Evolutionary conservation across 2,797 vertebrate genomes (phyloP), one percentile per base, ranked within the genome.

Genomic region (Hirundo rustica): DNA sequence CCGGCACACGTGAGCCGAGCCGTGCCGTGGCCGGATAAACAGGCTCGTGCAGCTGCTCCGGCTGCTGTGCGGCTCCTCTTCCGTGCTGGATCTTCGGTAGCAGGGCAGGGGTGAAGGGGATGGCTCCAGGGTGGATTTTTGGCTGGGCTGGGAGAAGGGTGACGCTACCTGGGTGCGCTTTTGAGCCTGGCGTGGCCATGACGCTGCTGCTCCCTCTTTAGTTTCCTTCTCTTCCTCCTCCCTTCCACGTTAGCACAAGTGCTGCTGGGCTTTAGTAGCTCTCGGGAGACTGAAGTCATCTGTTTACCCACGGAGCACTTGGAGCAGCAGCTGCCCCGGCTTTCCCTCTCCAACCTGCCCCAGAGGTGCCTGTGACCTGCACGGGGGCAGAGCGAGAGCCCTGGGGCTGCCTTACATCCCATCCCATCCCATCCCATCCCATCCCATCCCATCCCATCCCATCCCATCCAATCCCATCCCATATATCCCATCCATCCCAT

Each of bases 271-370:
- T 92, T 77, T 61, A 57, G 87, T n/a, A 71, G 88, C 73, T 92
- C 93, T 86, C 8, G 0, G 86, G 91, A 89, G 94, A 2, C 89
- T 95, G 87, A 94, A 95, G 91, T 94, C 83, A 95, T 95, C 85
- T 95, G 89, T 94, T 94, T 92, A 90, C 85, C 68, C 61, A 2
- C 0, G 5, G 88, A 87, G 73, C 2, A 58, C 74, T 60, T 0
- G 2, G 40, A 80, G 88, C 82, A 78, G 95, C 87, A 74, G 87
- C 90, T 93, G 86, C 85, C 85, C 75, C 0, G 1, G 81, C 75
- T 79, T 76, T 58, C 58, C 62, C 26, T 44, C 75, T 57, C 17
- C 9, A 92, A 58, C 91, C 94, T 89, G 88, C 67, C 2, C 0
- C 74, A 7, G n/a, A 62, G 83, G 76, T 62, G 76, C 15, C 78